These are phyloP conservation scores for Eulemur albifrons DNA, from an alignment of 2,797 vertebrate genomes.

Conservation along the genomic window DNA sequence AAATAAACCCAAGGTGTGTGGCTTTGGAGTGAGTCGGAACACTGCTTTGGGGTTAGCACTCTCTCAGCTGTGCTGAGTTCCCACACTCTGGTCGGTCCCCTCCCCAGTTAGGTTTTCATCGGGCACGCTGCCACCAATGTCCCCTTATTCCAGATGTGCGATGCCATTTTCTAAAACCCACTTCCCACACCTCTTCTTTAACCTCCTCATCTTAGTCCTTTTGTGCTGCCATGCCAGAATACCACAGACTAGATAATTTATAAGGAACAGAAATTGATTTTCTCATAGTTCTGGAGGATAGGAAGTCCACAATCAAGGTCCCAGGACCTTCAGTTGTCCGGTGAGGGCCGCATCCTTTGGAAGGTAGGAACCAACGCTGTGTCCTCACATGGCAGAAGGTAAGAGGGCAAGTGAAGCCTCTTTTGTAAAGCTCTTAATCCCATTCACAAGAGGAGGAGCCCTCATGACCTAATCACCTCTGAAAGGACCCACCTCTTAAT, in stretches of 20 bases:
- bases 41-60: not conserved
- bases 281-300: not conserved
- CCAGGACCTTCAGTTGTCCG: not conserved
- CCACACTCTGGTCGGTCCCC: not conserved
- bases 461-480: not conserved
- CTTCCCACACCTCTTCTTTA: not conserved
- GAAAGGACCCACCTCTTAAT: not conserved
- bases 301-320: not conserved
- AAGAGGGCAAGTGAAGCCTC: not conserved
- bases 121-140: accelerated
- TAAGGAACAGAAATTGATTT: not conserved
- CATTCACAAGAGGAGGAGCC: not conserved
- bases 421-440: not conserved
- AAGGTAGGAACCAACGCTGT: not conserved
- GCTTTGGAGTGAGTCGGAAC: not conserved
- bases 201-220: not conserved
- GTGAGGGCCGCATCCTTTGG: not conserved
- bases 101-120: not conserved
- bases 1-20: not conserved
- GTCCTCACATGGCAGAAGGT: not conserved
- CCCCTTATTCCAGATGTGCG: not conserved
- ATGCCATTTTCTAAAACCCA: not conserved
- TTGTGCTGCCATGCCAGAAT: not conserved
- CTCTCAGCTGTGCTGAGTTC: not conserved
- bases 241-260: not conserved